A percentile compares a stretch with the other conserved stretches of the same genome.
Conservation (phyloP, 2,797 vertebrate species). For the Sebastes itinus region DNA sequence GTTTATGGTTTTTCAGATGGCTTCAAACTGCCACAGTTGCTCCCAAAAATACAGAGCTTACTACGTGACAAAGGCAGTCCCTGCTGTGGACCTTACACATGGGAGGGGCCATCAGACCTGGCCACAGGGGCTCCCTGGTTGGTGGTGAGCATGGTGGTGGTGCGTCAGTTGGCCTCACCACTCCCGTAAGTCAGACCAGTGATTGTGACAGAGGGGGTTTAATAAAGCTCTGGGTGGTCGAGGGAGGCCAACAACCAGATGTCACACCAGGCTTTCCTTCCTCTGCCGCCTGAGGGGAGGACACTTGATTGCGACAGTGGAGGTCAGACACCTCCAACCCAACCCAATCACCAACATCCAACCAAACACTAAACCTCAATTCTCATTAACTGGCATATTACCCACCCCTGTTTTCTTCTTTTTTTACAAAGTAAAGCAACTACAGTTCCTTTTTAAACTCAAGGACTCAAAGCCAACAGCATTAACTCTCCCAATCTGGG, state of each 20-base stretch:
- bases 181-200: slow-evolving; percentile 67
- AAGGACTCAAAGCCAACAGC: neutral
- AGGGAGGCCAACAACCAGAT: slow-evolving; percentile 76
- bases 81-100: slow-evolving; percentile 1
- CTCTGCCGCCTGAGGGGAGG: slow-evolving; percentile 78
- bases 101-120: slow-evolving; percentile 31
- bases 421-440: neutral
- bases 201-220: slow-evolving; percentile 85
- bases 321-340: slow-evolving; percentile 69
- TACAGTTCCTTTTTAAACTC: neutral
- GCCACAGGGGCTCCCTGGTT: slow-evolving; percentile 35
- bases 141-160: slow-evolving; percentile 50
- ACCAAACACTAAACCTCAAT: slow-evolving; percentile 33
- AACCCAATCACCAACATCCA: slow-evolving; percentile 57
- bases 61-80: slow-evolving; percentile 1
- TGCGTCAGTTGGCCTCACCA: slow-evolving; percentile 78
- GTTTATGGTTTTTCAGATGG: neutral
- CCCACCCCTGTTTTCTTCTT: neutral
- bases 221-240: slow-evolving; percentile 79
- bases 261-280: slow-evolving; percentile 83
- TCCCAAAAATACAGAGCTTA: neutral
- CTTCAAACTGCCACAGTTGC: slow-evolving; percentile 6
- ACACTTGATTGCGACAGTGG: slow-evolving; percentile 83
- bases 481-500: neutral
- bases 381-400: slow-evolving; percentile 33